Base-by-base conservation (phyloP, 2,797 vertebrate genomes). In the Pipistrellus nathusii region DNA sequence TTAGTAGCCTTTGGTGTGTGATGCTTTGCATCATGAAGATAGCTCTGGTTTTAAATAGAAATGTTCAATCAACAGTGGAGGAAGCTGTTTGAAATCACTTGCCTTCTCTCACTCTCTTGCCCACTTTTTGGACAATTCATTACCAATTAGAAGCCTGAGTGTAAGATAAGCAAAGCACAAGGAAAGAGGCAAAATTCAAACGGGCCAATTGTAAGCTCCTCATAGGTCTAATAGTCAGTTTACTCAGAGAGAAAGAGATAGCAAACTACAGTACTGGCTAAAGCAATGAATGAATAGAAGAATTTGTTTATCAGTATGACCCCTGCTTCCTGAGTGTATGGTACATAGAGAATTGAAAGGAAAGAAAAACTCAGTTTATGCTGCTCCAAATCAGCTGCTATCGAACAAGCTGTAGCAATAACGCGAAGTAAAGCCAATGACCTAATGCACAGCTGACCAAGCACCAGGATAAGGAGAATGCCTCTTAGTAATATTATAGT, bases 11-110 rank as follows among this genome's bases (percentile, higher is more conserved):
- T 53, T 18, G 27, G 46, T 35, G 0, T n/a, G 2, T n/a, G 32
- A 15, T 73, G 21, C 38, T 88, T 82, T 71, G 48, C n/a, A 27
- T 83, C n/a, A 9, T 27, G 35, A 41, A 51, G 71, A 15, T 66
- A 18, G 18, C 41, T 87, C 66, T 62, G 23, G 53, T 91, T 94
- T 88, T 94, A 55, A 90, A 71, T 62, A 41, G 57, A 93, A 93
- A 80, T 88, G 11, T 76, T 76, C 85, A 68, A 23, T 85, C 53
- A 59, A 30, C 8, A 73, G 30, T n/a, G 76, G 15, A 73, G 48
- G 59, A 86, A 81, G 23, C 66, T 48, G 4, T 83, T 73, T 86
- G 57, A 13, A 78, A 64, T 72, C 38, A 27, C 25, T 90, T 69
- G 3, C 14, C 30, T 88, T 76, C 32, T 93, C 81, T 85, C 57